Conservation (phyloP, 2,113 vertebrate genomes). For the Saguinus midas region DNA sequence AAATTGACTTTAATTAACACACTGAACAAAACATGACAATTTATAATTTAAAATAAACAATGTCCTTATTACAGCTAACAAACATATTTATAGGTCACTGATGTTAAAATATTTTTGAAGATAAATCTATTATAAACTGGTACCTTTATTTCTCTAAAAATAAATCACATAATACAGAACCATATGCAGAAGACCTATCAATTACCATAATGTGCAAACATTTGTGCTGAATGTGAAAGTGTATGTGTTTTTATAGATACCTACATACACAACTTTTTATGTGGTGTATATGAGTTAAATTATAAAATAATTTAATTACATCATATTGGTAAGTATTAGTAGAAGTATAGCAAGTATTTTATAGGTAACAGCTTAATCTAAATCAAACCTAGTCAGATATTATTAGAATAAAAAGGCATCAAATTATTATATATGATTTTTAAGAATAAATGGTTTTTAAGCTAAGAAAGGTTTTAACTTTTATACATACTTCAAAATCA, state of each 20-base stretch:
- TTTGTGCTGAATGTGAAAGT: background rate
- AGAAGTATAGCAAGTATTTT: background rate
- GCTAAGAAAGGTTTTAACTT: background rate
- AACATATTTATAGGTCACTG: background rate
- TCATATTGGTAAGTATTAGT: background rate
- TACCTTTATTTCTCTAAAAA: background rate
- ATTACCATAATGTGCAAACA: fast-evolving
- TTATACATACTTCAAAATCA: conserved; percentile 93
- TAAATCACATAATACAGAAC: background rate
- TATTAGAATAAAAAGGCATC: background rate
- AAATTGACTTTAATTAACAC: background rate
- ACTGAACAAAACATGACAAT: background rate
- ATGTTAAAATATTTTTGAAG: background rate
- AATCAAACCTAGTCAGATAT: background rate
- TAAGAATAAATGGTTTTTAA: conserved; percentile 49
- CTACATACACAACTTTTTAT: background rate
- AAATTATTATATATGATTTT: background rate
- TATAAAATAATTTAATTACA: background rate
- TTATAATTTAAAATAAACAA: background rate
- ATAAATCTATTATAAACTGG: background rate
- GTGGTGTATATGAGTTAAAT: background rate
- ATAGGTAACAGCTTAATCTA: background rate
- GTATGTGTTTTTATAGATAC: background rate
- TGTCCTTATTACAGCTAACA: background rate
- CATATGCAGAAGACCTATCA: background rate